Base-by-base conservation (phyloP, 2,113 vertebrate genomes). In the Mormyrus lacerda region DNA sequence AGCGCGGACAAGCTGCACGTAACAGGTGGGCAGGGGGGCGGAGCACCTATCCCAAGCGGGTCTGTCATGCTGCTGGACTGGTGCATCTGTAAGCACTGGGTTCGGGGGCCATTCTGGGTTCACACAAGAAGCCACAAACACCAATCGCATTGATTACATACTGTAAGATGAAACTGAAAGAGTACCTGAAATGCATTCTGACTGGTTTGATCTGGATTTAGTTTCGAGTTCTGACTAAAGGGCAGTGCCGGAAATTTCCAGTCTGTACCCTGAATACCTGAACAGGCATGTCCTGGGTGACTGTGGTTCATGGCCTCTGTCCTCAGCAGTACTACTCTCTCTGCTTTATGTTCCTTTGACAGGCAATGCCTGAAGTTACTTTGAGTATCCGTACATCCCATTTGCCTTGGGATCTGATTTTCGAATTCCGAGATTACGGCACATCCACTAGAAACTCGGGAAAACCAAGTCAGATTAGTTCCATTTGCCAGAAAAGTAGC, bases 1-100 rank as follows among this genome's bases (percentile, higher is more conserved):
- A 95, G 88, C 24, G 95, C 95, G 53, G 98, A 99, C 82, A 96
- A 96, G 92, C 95, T 99, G 90, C 97, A 97, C 6, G 97, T 99
- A 90, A 97, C 96, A 95, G 97, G 98, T 99, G 91, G 94, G 95
- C 90, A 82, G 9, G 1, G 45, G 8, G 15, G n/a, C 3, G 8
- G 17, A 7, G 19, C 17, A 13, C 48, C n/a, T 39, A 24, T 47
- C 58, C n/a, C 39, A 73, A 15, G 27, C 11, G 3, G n/a, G 65
- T 69, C 76, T 51, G 17, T 79, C 48, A 3, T 7, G 8, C 17
- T 53, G 5, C 51, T 53, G 4, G 5, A 27, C 21, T 61, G 55
- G 24, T 61, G 24, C 8, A 9, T 61, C 55, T 42, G 31, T 55
- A 17, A 86, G 45, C 45, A 50, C 21, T 4, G 47, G 21, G 55